Conservation (phyloP, 2,888 invertebrate species). For the Drosophila nr. fundita region DNA sequence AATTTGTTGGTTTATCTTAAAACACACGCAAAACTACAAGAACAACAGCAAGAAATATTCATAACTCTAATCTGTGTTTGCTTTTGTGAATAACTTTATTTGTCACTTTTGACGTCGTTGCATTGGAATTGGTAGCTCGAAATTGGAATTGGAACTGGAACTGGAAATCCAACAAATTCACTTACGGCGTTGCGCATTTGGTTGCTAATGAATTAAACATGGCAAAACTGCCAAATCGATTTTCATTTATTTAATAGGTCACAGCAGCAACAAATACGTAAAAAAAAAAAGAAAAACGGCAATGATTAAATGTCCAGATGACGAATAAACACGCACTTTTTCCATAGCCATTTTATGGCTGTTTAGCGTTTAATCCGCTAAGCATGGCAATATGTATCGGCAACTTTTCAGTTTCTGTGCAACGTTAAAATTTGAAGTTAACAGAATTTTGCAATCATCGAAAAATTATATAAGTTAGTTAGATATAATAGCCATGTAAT, state of each 20-base stretch:
- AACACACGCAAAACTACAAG: neutral
- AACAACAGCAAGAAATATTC: slow-evolving; percentile 5
- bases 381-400: slow-evolving; percentile 2
- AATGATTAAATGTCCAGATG: slow-evolving; percentile 31
- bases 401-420: slow-evolving; percentile 29
- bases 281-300: slow-evolving; percentile 7
- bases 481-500: no score
- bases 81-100: slow-evolving; percentile 31
- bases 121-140: slow-evolving; percentile 8
- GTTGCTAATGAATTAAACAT: slow-evolving; percentile 55
- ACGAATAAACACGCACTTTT: slow-evolving; percentile 38
- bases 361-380: slow-evolving; percentile 13
- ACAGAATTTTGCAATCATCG: neutral
- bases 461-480: neutral
- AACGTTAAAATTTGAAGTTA: slow-evolving; percentile 6
- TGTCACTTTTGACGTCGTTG: slow-evolving; percentile 36
- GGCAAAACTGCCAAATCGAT: slow-evolving; percentile 52
- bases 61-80: slow-evolving; percentile 40
- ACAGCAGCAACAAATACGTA: slow-evolving; percentile 20
- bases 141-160: slow-evolving; percentile 27
- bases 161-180: slow-evolving; percentile 21
- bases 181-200: slow-evolving; percentile 18
- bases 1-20: slow-evolving; percentile 29
- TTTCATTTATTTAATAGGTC: slow-evolving; percentile 58
- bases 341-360: slow-evolving; percentile 20